Evolutionary conservation across 2,113 vertebrate genomes (phyloP).

Genomic region (Paedocypris sp.): DNA sequence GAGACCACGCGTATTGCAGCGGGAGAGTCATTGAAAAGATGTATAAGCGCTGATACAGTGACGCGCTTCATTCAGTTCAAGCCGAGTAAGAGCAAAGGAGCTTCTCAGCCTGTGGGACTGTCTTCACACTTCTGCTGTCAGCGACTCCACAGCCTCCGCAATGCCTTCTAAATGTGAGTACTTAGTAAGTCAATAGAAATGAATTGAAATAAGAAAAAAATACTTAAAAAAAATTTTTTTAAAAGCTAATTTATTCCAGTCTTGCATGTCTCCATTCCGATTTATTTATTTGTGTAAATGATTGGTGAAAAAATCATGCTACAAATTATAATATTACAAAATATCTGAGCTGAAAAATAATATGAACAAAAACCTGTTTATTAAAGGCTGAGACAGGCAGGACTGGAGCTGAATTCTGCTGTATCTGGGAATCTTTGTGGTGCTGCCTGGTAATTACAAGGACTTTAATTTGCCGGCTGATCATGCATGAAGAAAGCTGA

Average conservation of each 20-base stretch:
- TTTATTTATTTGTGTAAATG: too few relatives aligned
- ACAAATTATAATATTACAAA: too few relatives aligned
- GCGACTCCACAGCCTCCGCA: neutral
- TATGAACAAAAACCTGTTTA: too few relatives aligned
- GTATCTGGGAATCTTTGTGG: neutral
- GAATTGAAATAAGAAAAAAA: neutral
- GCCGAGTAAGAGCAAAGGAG: conserved; percentile 13
- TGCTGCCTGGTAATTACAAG: neutral
- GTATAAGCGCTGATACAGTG: conserved; percentile 17
- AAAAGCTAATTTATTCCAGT: too few relatives aligned
- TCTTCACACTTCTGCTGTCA: neutral
- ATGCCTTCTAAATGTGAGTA: conserved; percentile 22
- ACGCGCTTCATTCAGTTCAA: conserved; percentile 13
- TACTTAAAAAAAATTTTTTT: neutral
- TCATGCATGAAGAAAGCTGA: neutral
- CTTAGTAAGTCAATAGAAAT: neutral
- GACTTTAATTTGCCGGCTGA: neutral
- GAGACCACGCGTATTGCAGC: conserved; percentile 1
- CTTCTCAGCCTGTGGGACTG: conserved; percentile 8
- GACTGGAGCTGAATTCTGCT: neutral
- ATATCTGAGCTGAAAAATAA: too few relatives aligned
- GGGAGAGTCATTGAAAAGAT: neutral
- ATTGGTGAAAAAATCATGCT: too few relatives aligned
- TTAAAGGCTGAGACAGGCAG: neutral
- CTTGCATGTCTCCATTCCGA: too few relatives aligned